These are phyloP conservation scores for Halcyon leucocephala DNA, from an alignment of 2,797 vertebrate species.

Conservation along the genomic window DNA sequence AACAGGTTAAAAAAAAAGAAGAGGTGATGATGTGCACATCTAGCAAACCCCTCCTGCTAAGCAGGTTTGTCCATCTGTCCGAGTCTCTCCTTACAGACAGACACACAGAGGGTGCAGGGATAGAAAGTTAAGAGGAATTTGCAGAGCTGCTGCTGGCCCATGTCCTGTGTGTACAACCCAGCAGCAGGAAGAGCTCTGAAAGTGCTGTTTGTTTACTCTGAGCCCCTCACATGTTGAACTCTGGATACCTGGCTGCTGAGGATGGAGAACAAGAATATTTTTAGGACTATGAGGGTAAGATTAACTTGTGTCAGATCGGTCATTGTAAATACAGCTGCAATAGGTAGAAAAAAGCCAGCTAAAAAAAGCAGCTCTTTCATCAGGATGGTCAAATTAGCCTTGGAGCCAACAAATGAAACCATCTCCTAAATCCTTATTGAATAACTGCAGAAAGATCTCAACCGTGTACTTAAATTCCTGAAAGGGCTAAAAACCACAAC, in stretches of 20 bases:
- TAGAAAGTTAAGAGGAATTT: background rate
- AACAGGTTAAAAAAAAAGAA: background rate
- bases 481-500: background rate
- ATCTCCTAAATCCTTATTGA: background rate
- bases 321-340: background rate
- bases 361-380: background rate
- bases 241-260: background rate
- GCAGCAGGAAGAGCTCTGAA: background rate
- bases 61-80: too few species aligned
- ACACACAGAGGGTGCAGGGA: background rate
- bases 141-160: background rate
- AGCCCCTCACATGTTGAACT: background rate
- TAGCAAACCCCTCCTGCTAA: too few species aligned
- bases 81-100: background rate
- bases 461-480: background rate
- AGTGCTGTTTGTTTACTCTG: background rate
- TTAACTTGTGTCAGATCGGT: background rate
- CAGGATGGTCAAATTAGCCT: background rate
- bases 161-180: background rate
- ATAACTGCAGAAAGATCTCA: background rate
- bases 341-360: background rate
- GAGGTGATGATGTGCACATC: too few species aligned
- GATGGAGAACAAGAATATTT: background rate
- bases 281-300: background rate
- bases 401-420: background rate